Conservation (phyloP, 92 coral and sea anemone genomes). For the Palythoa caribaeorum region DNA sequence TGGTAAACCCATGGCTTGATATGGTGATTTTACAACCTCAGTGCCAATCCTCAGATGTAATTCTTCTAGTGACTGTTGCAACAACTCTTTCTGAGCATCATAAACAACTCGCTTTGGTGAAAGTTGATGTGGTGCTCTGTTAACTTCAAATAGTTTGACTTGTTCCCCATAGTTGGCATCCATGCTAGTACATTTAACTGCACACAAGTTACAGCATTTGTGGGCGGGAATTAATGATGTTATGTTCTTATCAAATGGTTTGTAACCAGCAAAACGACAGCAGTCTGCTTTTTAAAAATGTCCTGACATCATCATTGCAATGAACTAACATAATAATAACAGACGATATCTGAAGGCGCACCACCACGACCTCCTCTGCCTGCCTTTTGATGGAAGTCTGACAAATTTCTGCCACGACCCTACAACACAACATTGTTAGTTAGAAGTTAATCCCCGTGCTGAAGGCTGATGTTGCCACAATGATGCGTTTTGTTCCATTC, state of each 20-base stretch:
- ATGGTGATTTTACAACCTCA: constrained; percentile 28
- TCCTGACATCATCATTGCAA: constrained; percentile 57
- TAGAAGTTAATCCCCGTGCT: constrained; percentile 71
- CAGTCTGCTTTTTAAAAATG: constrained; percentile 62
- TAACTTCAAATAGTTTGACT: constrained; percentile 18
- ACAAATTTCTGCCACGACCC: constrained; percentile 54
- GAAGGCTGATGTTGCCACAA: constrained; percentile 58
- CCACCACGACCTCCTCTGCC: constrained; percentile 74
- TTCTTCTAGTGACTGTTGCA: constrained; percentile 40
- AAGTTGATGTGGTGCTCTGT: constrained; percentile 16
- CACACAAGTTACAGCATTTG: constrained; percentile 35
- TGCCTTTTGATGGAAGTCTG: constrained; percentile 73
- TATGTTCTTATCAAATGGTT: constrained; percentile 35
- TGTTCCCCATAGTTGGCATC: constrained; percentile 3
- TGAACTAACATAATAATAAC: constrained; percentile 61
- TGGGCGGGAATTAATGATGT: constrained; percentile 24
- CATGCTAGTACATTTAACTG: constrained; percentile 25
- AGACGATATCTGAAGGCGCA: constrained; percentile 37
- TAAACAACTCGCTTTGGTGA: constrained; percentile 22
- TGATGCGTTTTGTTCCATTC: constrained; percentile 48
- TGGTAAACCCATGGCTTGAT: constrained; percentile 35
- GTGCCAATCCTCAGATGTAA: neutral
- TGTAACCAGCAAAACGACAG: constrained; percentile 50
- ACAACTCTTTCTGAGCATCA: constrained; percentile 34
- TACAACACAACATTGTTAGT: constrained; percentile 56